Conservation (phyloP, 1,140 invertebrate genomes). For the Drosophila teissieri region DNA sequence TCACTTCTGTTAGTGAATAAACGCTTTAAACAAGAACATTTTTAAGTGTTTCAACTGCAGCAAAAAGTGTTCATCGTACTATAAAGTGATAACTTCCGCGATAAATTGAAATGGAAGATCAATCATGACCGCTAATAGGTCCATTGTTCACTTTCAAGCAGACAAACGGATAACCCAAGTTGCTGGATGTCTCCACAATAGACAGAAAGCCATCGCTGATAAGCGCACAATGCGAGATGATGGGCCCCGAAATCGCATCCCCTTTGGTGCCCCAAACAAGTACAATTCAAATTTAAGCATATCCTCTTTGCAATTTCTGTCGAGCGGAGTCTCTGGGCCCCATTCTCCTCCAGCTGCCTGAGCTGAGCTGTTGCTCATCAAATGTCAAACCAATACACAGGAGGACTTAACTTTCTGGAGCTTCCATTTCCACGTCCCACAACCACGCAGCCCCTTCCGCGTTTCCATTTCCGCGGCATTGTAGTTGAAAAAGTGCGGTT, state of each 20-base stretch:
- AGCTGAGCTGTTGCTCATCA: constrained; percentile 70
- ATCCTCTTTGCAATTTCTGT: constrained; percentile 66
- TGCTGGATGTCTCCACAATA: constrained; percentile 3
- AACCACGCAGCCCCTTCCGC: constrained; percentile 32
- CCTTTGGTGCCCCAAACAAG: constrained; percentile 55
- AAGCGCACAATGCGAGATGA: constrained; percentile 8
- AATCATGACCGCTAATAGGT: background rate
- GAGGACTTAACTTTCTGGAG: constrained; percentile 74
- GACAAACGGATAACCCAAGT: background rate
- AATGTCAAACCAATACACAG: constrained; percentile 80
- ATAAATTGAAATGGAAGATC: background rate
- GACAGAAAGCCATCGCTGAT: constrained; percentile 31
- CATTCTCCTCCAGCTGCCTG: constrained; percentile 12
- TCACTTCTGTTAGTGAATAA: too few relatives aligned
- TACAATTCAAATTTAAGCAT: constrained; percentile 79
- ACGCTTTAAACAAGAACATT: too few relatives aligned
- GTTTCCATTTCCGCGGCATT: constrained; percentile 75
- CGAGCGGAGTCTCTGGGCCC: constrained; percentile 1
- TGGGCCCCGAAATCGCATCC: constrained; percentile 6
- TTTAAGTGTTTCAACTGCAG: too few relatives aligned
- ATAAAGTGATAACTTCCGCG: too few relatives aligned
- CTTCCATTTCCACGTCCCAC: background rate
- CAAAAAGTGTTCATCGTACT: too few relatives aligned
- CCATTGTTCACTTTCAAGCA: constrained; percentile 1
- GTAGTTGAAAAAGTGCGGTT: constrained; percentile 75